These are phyloP conservation scores for Eciton burchellii DNA, from an alignment of 1,140 invertebrate species.

Conservation along the genomic window DNA sequence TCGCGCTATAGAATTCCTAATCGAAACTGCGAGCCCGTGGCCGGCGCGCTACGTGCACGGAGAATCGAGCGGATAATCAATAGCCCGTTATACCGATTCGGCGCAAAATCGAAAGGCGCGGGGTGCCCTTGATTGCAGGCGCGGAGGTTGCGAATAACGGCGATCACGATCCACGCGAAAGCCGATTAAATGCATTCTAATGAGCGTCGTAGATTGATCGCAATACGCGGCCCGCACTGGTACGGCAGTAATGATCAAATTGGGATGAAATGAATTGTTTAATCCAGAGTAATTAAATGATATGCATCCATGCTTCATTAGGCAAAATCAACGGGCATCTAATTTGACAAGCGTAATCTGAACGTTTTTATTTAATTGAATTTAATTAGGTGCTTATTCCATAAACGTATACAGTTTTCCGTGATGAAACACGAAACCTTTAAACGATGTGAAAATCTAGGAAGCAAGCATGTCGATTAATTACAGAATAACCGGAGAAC, in stretches of 20 bases:
- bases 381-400: background rate
- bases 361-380: background rate
- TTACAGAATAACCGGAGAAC: background rate
- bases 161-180: background rate
- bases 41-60: constrained; percentile 45
- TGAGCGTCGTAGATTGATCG: background rate
- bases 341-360: background rate
- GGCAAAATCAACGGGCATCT: background rate
- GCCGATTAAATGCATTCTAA: constrained; percentile 15
- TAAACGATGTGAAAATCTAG: background rate
- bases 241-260: too few relatives aligned
- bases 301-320: background rate
- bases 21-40: constrained; percentile 53
- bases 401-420: too few relatives aligned
- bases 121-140: constrained; percentile 1
- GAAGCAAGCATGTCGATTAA: background rate
- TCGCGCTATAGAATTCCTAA: constrained; percentile 59
- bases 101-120: constrained; percentile 34
- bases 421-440: background rate
- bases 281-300: background rate
- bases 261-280: background rate
- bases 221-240: too few relatives aligned
- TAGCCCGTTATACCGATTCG: constrained; percentile 14
- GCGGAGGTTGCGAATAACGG: background rate
- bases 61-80: constrained; percentile 50